Evolutionary conservation across 2,797 vertebrate species (phyloP).

Genomic region (Chaetophractus vellerosus): DNA sequence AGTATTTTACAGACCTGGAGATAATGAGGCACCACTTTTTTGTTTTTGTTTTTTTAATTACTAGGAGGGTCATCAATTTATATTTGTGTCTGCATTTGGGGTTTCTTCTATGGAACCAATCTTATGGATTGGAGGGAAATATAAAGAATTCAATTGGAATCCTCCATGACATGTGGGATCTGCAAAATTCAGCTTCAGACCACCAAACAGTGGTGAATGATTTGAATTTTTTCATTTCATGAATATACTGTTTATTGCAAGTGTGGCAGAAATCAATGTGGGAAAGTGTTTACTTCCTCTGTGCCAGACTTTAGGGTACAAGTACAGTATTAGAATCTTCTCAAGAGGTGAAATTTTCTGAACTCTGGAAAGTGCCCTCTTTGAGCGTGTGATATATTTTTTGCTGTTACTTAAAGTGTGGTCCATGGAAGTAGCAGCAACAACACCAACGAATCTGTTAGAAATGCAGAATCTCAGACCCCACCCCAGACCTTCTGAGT

Average conservation of each 20-base stretch:
- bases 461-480: background rate
- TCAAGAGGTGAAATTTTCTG: background rate
- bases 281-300: background rate
- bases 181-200: conserved; percentile 22
- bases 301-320: background rate
- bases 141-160: background rate
- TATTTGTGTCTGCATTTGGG: background rate
- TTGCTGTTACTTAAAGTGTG: background rate
- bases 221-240: background rate
- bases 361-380: background rate
- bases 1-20: conserved; percentile 40
- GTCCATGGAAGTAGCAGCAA: background rate
- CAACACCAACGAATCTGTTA: background rate
- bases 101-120: background rate
- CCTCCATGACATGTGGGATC: background rate
- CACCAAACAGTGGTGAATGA: background rate
- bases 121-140: background rate
- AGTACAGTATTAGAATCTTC: conserved; percentile 5
- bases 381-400: background rate
- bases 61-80: conserved; percentile 16
- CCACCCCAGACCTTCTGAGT: background rate
- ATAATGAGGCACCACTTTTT: background rate
- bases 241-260: background rate
- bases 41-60: background rate
- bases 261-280: background rate